These are phyloP conservation scores for Podargus strigoides DNA, from an alignment of 2,797 vertebrate species.

Conservation along the genomic window DNA sequence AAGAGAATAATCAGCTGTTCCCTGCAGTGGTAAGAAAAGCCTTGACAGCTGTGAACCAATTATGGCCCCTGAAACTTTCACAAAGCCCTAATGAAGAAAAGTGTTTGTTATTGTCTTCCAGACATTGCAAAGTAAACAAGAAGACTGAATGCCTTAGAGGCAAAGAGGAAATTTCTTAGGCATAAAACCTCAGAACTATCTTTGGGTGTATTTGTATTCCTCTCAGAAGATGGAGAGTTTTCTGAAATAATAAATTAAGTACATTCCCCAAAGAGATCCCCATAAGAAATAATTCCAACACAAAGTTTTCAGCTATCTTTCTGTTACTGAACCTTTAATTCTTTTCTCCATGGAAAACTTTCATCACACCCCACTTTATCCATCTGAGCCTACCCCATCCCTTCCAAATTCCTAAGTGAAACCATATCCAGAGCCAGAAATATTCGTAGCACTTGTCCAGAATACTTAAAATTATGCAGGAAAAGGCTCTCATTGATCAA, in stretches of 20 bases:
- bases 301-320: not conserved
- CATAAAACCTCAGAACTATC: not conserved
- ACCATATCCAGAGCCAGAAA: conserved; percentile 17
- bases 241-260: conserved; percentile 13
- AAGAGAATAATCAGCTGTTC: conserved; percentile 51
- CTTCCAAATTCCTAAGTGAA: conserved; percentile 53
- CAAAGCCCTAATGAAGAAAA: conserved; percentile 25
- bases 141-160: not conserved
- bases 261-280: not conserved
- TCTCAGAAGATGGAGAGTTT: not conserved
- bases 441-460: conserved; percentile 20
- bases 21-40: conserved; percentile 8
- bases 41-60: conserved; percentile 52
- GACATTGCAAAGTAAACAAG: conserved; percentile 39
- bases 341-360: not conserved
- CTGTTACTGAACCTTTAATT: not conserved
- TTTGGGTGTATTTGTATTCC: not conserved
- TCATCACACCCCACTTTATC: not conserved
- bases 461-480: conserved; percentile 45
- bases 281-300: not conserved
- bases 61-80: conserved; percentile 33
- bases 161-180: not conserved
- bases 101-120: conserved; percentile 42
- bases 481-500: conserved; percentile 40
- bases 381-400: not conserved